Base-by-base conservation (phyloP, 2,113 vertebrate species). In the Rhea americana region DNA sequence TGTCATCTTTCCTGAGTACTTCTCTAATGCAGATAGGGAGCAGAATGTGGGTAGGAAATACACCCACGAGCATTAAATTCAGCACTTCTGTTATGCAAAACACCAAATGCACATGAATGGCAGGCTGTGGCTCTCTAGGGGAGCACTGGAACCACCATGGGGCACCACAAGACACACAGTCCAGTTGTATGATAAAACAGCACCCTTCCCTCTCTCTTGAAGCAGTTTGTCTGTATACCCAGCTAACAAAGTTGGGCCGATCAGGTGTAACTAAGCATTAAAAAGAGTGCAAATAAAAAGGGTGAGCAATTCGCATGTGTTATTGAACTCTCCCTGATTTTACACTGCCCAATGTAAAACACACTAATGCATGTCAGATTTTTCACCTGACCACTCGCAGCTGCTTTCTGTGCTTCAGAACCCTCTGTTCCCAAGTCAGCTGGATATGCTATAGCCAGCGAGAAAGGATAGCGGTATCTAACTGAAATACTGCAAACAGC, bases 111-210 rank as follows among this genome's bases (percentile, higher is more conserved):
- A 19, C 5, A 2, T 3, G 12, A 16, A 15, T 51, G 30, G 11
- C 13, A 13, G 26, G 32, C 9, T 41, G 41, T 73, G 25, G 13
- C 41, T 15, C 30, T 67, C 74, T 45, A 58, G 13, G 35, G 11
- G 11, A 48, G 21, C 56, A 28, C 39, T 68, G 32, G 25, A 66
- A 24, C 26, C n/a, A 56, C 3, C 16, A 7, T 0, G 2, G 4
- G 1, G 5, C 70, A 16, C 8, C 1, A 2, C 15, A 58, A 50
- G 37, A 70, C 28, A 18, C 2, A 5, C 16, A 43, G 6, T 6
- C 20, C 17, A 1, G 2, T 51, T 11, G 13, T 24, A 32, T 53
- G 28, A 18, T 32, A 58, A 32, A 58, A 58, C 28, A 32, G 55
- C 30, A 32, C 16, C 28, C 55, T 32, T 58, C 55, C 28, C 28